Evolutionary conservation across 2,113 vertebrate species (phyloP).

Genomic region (Maccullochella peelii): DNA sequence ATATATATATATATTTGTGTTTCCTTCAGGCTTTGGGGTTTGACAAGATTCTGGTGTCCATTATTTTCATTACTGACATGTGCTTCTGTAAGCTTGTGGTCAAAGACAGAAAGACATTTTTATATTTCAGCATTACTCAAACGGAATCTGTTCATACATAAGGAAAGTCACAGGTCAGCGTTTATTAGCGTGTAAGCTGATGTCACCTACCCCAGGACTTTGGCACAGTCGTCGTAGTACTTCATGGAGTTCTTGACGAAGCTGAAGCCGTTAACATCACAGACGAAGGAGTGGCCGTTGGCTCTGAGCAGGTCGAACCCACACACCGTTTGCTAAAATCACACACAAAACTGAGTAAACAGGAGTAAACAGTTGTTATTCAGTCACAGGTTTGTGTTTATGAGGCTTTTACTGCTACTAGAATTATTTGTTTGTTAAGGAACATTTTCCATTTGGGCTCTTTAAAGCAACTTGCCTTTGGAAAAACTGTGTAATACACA

Average conservation of each 20-base stretch:
- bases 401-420: neutral
- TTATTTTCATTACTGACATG: neutral
- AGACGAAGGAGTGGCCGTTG: constrained; percentile 96
- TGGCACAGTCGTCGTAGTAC: constrained; percentile 98
- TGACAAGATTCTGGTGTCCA: too few species aligned
- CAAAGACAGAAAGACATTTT: neutral
- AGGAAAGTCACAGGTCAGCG: neutral
- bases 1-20: too few species aligned
- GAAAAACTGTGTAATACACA: neutral
- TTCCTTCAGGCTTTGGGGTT: too few species aligned
- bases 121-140: neutral
- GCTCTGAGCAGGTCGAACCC: constrained; percentile 96
- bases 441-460: neutral
- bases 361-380: neutral
- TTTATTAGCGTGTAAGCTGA: neutral
- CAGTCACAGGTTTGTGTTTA: neutral
- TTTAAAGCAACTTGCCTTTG: neutral
- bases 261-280: constrained; percentile 98
- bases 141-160: neutral
- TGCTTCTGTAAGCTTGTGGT: neutral
- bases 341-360: constrained; percentile 1
- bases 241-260: constrained; percentile 99
- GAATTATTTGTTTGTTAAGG: neutral
- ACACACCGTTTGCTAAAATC: constrained; percentile 94
- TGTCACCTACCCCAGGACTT: constrained; percentile 92